Evolutionary conservation across 64 coral and sea anemone species (phyloP).

Genomic region (Exaiptasia diaphana): DNA sequence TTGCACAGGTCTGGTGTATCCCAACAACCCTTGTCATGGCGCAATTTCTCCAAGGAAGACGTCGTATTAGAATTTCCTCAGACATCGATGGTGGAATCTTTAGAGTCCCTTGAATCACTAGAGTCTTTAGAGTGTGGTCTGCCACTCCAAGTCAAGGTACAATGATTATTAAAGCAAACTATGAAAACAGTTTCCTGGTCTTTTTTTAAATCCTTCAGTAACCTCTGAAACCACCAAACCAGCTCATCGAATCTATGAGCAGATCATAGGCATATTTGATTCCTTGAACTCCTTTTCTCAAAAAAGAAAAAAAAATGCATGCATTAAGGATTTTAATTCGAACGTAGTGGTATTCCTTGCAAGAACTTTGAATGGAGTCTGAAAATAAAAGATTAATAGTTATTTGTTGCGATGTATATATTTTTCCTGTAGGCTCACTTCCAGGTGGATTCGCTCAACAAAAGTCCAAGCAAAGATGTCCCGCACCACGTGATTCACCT

Average conservation of each 20-base stretch:
- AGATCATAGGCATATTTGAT: no score
- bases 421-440: conserved; percentile 34
- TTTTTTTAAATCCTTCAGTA: no score
- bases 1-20: conserved; percentile 21
- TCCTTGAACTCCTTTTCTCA: no score
- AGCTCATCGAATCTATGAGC: no score
- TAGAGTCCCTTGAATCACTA: conserved; percentile 4
- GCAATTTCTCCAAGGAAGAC: conserved; percentile 11
- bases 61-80: not conserved
- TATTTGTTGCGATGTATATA: not conserved
- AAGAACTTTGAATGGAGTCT: not conserved
- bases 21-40: conserved; percentile 5
- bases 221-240: no score
- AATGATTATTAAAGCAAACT: not conserved
- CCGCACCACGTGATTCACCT: conserved; percentile 72
- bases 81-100: not conserved
- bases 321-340: no score
- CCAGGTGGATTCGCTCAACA: conserved; percentile 56
- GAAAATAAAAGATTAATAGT: not conserved
- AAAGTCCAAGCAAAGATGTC: conserved; percentile 19
- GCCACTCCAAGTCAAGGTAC: conserved; percentile 9
- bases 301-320: no score
- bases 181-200: not conserved
- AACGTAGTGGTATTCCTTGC: no score
- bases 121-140: not conserved